Percentiles rank a stretch among this genome's conserved stretches.
Conservation (phyloP, 2,888 invertebrate genomes). For the Epinotia bilunana region DNA sequence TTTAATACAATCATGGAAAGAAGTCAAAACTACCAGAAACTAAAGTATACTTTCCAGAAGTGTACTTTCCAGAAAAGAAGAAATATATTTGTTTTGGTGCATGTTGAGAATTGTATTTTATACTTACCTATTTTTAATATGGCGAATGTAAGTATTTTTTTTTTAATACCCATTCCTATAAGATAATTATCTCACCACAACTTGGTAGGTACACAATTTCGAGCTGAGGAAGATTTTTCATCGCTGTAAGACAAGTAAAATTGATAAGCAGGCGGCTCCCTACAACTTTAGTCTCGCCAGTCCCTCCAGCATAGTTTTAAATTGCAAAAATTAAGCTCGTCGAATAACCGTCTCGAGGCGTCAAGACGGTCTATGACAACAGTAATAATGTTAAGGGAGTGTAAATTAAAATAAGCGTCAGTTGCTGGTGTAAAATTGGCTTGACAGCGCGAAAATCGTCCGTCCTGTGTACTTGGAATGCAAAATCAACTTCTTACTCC, state of each 20-base stretch:
- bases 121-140: no score
- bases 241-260: not conserved
- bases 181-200: not conserved
- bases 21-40: no score
- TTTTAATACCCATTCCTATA: not conserved
- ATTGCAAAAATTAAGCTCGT: slow-evolving; percentile 36
- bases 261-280: not conserved
- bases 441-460: slow-evolving; percentile 50
- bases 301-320: slow-evolving; percentile 24
- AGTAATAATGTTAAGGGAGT: slow-evolving; percentile 47
- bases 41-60: no score
- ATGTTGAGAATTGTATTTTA: not conserved
- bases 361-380: slow-evolving; percentile 32
- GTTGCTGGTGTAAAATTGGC: slow-evolving; percentile 56
- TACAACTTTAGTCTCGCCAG: not conserved
- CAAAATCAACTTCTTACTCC: slow-evolving; percentile 37
- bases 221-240: not conserved
- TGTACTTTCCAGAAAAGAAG: no score
- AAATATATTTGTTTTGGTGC: no score
- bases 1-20: no score
- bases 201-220: not conserved
- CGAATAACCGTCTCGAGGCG: slow-evolving; percentile 28
- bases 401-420: slow-evolving; percentile 53
- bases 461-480: slow-evolving; percentile 49
- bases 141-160: no score